Evolutionary conservation across 2,797 vertebrate genomes (phyloP).

Genomic region (Poeciliopsis infans): DNA sequence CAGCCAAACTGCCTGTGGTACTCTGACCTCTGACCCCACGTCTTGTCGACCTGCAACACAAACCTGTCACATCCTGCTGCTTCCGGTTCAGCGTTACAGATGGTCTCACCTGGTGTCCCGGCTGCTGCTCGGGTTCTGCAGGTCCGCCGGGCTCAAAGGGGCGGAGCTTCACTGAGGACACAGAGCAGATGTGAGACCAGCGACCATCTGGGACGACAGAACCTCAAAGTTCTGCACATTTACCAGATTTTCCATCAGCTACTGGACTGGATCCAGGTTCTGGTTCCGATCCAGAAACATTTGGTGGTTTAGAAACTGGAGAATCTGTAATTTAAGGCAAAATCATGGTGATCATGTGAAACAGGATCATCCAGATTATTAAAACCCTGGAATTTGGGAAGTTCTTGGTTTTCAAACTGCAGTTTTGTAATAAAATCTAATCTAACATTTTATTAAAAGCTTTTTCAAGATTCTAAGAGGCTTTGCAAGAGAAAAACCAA

Average conservation of each 20-base stretch:
- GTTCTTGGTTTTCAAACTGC: too few relatives aligned
- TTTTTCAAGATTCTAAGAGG: too few relatives aligned
- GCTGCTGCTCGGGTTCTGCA: slow-evolving; percentile 16
- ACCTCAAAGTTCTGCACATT: neutral
- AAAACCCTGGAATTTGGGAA: too few relatives aligned
- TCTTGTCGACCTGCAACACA: slow-evolving; percentile 26
- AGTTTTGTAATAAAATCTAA: too few relatives aligned
- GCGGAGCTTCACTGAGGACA: slow-evolving; percentile 42
- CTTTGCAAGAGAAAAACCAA: too few relatives aligned
- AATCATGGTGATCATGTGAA: neutral
- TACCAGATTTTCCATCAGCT: slow-evolving; percentile 36
- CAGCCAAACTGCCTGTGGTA: slow-evolving; percentile 57
- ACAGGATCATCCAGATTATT: too few relatives aligned
- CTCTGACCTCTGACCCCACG: slow-evolving; percentile 53
- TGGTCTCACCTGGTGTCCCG: slow-evolving; percentile 41
- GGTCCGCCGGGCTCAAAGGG: slow-evolving; percentile 19
- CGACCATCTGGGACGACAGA: neutral
- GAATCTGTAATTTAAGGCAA: neutral
- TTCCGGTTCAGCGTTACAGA: neutral
- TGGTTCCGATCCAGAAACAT: slow-evolving; percentile 9
- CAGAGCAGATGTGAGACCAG: neutral
- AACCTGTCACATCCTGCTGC: neutral
- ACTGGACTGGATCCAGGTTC: slow-evolving; percentile 6
- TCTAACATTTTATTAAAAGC: too few relatives aligned
- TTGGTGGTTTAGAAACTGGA: slow-evolving; percentile 24